phyloP scores from a whole-genome alignment of 64 coral and sea anemone genomes.

The Stylophora pistillata region DNA sequence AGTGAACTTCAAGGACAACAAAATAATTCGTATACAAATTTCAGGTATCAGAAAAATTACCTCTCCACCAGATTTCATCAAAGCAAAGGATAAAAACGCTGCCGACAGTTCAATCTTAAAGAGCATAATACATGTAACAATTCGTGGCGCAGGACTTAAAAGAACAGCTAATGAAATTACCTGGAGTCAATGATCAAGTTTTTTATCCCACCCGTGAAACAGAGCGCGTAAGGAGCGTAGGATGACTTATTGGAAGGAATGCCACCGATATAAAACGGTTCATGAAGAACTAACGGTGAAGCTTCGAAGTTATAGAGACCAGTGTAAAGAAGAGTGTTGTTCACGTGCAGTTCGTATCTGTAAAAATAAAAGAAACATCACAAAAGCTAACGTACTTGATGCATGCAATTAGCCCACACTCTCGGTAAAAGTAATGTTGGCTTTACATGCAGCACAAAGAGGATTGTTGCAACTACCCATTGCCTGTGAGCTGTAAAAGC shows the following conservation, averaged over 20 bases:
- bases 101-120: too few species aligned
- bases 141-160: too few species aligned
- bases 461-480: not conserved
- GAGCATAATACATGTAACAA: too few species aligned
- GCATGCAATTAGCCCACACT: not conserved
- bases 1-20: too few species aligned
- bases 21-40: too few species aligned
- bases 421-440: not conserved
- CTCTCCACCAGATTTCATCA: too few species aligned
- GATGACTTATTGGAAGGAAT: slow-evolving; percentile 31
- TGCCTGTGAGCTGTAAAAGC: not conserved
- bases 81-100: too few species aligned
- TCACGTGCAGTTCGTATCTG: slow-evolving; percentile 62
- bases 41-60: too few species aligned
- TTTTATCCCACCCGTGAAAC: slow-evolving; percentile 73
- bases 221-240: slow-evolving; percentile 47
- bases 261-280: slow-evolving; percentile 70
- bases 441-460: too few species aligned
- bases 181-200: slow-evolving; percentile 49
- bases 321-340: slow-evolving; percentile 25
- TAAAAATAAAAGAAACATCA: not conserved
- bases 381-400: not conserved
- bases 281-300: slow-evolving; percentile 4
- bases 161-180: slow-evolving; percentile 12
- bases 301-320: slow-evolving; percentile 16